phyloP scores from a whole-genome alignment of 1,140 invertebrate genomes.

The Heliconius himera region DNA sequence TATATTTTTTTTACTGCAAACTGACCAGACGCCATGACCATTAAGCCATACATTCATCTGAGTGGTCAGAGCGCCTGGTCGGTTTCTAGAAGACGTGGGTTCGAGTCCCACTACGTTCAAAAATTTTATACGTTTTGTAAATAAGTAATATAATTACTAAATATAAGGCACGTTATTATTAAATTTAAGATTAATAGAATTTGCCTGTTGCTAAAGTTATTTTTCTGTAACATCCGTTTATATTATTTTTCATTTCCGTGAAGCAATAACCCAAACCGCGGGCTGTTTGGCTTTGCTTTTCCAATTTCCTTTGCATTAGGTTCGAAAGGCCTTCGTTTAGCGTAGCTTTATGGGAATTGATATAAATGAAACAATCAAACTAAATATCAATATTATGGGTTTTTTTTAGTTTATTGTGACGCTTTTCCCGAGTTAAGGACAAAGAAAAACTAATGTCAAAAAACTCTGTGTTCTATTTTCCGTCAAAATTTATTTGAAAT shows the following conservation, averaged over 20 bases:
- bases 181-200: background rate
- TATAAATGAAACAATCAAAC: background rate
- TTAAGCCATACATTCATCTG: no score
- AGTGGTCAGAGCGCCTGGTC: no score
- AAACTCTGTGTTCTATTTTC: no score
- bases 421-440: background rate
- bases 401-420: background rate
- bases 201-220: conserved; percentile 20
- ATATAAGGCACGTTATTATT: background rate
- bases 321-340: conserved; percentile 29
- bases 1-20: no score
- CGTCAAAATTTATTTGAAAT: no score
- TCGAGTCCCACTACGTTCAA: no score
- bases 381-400: background rate
- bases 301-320: conserved; percentile 41
- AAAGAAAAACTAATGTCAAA: background rate
- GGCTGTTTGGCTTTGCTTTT: conserved; percentile 38
- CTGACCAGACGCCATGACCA: no score
- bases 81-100: no score
- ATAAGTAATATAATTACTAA: no score
- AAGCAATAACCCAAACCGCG: conserved; percentile 34
- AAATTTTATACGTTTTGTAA: no score
- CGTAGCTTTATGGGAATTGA: conserved; percentile 25
- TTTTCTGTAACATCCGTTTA: conserved; percentile 34
- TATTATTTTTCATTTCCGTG: conserved; percentile 40